A percentile compares a stretch with the other conserved stretches of the same genome.
Conservation (phyloP, 2,888 invertebrate genomes). For the Lasius fuliginosus region DNA sequence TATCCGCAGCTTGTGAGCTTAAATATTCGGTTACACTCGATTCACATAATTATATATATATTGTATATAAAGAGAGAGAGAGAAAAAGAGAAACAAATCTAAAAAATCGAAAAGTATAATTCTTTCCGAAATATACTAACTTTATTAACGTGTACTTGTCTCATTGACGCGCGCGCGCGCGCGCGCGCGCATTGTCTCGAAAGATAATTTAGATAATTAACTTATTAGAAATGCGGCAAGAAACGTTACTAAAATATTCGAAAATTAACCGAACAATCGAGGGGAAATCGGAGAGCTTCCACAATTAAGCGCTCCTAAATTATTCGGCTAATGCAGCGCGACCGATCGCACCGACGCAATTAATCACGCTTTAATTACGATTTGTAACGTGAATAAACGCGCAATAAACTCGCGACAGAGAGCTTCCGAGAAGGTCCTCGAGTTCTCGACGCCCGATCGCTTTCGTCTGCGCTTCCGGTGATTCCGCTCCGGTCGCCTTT, state of each 20-base stretch:
- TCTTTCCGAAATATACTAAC: neutral
- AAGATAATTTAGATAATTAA: neutral
- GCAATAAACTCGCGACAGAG: slow-evolving; percentile 39
- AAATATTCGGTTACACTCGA: slow-evolving; percentile 20
- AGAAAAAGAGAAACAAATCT: neutral
- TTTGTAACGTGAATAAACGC: slow-evolving; percentile 37
- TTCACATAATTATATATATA: neutral
- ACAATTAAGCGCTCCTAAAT: slow-evolving; percentile 34
- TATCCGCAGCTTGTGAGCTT: slow-evolving; percentile 5
- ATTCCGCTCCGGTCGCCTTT: slow-evolving; percentile 38
- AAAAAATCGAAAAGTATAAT: neutral
- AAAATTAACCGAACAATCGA: neutral
- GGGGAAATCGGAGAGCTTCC: neutral
- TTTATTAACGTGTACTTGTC: neutral
- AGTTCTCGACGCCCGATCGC: slow-evolving; percentile 52
- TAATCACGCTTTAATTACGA: slow-evolving; percentile 48
- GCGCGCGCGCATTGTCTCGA: no score
- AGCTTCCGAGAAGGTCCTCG: slow-evolving; percentile 40
- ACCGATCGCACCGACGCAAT: slow-evolving; percentile 21
- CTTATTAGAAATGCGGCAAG: neutral
- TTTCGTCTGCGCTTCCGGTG: slow-evolving; percentile 53
- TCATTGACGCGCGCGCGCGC: no score
- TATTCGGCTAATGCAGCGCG: slow-evolving; percentile 24
- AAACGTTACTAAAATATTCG: neutral
- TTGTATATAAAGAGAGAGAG: no score